Conservation (phyloP, 1,140 invertebrate genomes). For the Eciton burchellii region DNA sequence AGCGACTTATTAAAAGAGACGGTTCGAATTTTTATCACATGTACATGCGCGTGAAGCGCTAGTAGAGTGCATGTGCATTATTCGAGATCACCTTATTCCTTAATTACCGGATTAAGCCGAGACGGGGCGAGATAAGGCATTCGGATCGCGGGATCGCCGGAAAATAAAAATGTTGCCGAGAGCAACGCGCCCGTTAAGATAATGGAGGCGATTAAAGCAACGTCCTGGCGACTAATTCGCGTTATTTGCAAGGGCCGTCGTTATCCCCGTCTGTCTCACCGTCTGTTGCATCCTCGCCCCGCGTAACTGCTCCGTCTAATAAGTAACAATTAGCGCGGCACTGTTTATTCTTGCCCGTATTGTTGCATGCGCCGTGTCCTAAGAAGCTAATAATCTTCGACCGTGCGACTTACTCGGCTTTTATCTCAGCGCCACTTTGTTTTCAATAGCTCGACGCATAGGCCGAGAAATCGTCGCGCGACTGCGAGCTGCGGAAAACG, state of each 20-base stretch:
- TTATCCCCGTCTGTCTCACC: constrained; percentile 29
- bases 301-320: constrained; percentile 57
- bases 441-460: too few relatives aligned
- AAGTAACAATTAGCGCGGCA: constrained; percentile 65
- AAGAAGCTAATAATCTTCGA: constrained; percentile 28
- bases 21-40: not conserved
- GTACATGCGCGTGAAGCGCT: not conserved
- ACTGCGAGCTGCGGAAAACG: too few relatives aligned
- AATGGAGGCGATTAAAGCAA: constrained; percentile 40
- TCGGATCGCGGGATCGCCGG: constrained; percentile 4
- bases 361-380: not conserved
- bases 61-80: constrained; percentile 7
- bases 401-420: constrained; percentile 6
- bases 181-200: constrained; percentile 31
- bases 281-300: constrained; percentile 7
- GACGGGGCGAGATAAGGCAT: constrained; percentile 23
- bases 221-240: constrained; percentile 46
- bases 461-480: too few relatives aligned
- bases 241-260: constrained; percentile 36
- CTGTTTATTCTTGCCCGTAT: constrained; percentile 11
- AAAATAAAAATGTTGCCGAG: constrained; percentile 42
- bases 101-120: constrained; percentile 35
- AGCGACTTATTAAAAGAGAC: too few relatives aligned
- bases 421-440: constrained; percentile 4
- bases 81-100: constrained; percentile 15